These are phyloP conservation scores for Rhyzopertha dominica DNA, from an alignment of 1,140 invertebrate species.

Conservation along the genomic window DNA sequence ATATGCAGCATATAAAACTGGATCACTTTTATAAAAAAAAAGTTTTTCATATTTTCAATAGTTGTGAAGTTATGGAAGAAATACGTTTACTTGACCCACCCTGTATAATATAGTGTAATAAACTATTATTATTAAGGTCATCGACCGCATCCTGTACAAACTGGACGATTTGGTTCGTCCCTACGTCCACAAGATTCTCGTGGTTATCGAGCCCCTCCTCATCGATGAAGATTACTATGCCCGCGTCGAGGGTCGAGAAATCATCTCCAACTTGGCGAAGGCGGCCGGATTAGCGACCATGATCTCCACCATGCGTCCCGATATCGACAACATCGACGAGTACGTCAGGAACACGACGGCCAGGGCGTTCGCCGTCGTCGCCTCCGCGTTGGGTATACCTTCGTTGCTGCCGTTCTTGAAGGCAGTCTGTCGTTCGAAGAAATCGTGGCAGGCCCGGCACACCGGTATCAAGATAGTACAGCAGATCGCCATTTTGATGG, in stretches of 20 bases:
- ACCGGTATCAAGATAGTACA: constrained; percentile 99
- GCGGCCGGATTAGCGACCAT: constrained; percentile 99
- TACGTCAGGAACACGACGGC: constrained; percentile 99
- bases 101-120: too few species aligned
- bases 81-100: too few species aligned
- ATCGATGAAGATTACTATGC: constrained; percentile 99
- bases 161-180: constrained; percentile 97
- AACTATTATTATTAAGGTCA: too few species aligned
- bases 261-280: constrained; percentile 99
- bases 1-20: too few species aligned
- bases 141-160: constrained; percentile 98
- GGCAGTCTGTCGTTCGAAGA: constrained; percentile 98
- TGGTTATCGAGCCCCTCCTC: constrained; percentile 97
- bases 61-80: too few species aligned
- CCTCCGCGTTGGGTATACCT: constrained; percentile 97
- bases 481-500: constrained; percentile 99
- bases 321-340: constrained; percentile 99
- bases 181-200: constrained; percentile 99
- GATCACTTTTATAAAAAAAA: too few species aligned
- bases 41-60: too few species aligned
- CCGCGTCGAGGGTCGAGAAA: constrained; percentile 97
- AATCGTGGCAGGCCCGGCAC: constrained; percentile 99
- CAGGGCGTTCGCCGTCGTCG: constrained; percentile 97
- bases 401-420: constrained; percentile 97
- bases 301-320: constrained; percentile 99